Base-by-base conservation (phyloP, 2,113 vertebrate species). In the Nasalis larvatus region DNA sequence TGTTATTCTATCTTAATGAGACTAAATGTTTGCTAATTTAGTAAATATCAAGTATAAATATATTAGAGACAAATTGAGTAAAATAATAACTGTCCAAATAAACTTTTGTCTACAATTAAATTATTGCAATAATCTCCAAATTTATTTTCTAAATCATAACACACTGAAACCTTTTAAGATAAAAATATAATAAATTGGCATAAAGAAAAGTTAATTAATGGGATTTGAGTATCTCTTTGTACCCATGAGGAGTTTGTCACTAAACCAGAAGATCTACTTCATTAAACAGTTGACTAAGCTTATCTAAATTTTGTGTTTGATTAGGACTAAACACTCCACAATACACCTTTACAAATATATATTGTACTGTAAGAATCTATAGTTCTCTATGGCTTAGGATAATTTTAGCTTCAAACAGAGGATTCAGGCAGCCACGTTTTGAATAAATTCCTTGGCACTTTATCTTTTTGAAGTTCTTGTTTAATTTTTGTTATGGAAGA, bases 401-500 rank as follows among this genome's bases (percentile, higher is more conserved):
- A 77, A 84, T 45, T 74, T 37, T 3, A 92, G 23, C 11, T 58
- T 83, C 14, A 42, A 49, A 78, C 6, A 91, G 18, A 47, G 54
- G 30, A 63, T 23, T 47, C 69, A 71, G 18, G 1, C 6, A 47
- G 0, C 47, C 40, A 37, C 16, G 49, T 68, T 47, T 86, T 95
- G 10, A 96, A 37, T 88, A n/a, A 77, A 88, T 32, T n/a, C 20
- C 25, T 52, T 85, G 63, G 11, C 27, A 85, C 27, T 25, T 85
- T 12, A 2, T 68, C 21, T 58, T 85, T 95, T 63, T 35, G 6
- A 96, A 92, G 47, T 74, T 88, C 54, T 77, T 77, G 27, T 81
- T 97, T 85, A 60, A 68, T 93, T 96, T 88, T 86, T 94, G 23
- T 80, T 94, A 77, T 68, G 58, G 96, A 94, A 91, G 35, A 66